Evolutionary conservation across 2,797 vertebrate genomes (phyloP).

Genomic region (Stomatorhinus walkeri): DNA sequence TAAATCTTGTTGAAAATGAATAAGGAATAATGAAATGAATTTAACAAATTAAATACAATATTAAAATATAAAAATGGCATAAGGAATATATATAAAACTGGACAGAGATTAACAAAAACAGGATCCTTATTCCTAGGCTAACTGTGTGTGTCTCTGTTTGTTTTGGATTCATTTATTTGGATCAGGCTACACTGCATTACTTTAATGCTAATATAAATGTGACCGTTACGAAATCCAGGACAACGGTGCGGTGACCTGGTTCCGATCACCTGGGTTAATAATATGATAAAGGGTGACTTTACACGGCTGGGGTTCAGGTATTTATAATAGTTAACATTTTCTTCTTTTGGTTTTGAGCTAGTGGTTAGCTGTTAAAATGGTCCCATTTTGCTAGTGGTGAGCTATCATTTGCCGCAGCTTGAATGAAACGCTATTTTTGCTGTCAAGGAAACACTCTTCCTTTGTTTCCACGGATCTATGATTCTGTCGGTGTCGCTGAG

Average conservation of each 20-base stretch:
- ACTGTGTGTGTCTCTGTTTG: neutral
- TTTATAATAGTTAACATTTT: neutral
- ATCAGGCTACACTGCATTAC: neutral
- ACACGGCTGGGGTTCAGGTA: neutral
- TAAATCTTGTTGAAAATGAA: neutral
- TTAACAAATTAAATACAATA: neutral
- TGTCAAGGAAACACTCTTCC: slow-evolving; percentile 67
- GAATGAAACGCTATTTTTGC: slow-evolving; percentile 73
- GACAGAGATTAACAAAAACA: neutral
- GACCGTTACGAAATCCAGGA: neutral
- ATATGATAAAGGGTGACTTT: neutral
- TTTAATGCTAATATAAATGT: neutral
- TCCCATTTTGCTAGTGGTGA: slow-evolving; percentile 55
- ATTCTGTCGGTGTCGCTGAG: slow-evolving; percentile 73
- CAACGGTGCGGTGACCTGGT: neutral
- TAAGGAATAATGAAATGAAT: neutral
- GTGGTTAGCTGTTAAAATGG: slow-evolving; percentile 47
- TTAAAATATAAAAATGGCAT: neutral
- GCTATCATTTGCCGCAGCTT: slow-evolving; percentile 69
- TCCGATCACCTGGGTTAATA: neutral
- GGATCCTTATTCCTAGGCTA: neutral
- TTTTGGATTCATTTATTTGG: neutral
- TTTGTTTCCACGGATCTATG: slow-evolving; percentile 79
- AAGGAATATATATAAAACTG: neutral
- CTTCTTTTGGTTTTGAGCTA: slow-evolving; percentile 50